Conservation (phyloP, 2,797 vertebrate species). For the Chloroceryle inda region DNA sequence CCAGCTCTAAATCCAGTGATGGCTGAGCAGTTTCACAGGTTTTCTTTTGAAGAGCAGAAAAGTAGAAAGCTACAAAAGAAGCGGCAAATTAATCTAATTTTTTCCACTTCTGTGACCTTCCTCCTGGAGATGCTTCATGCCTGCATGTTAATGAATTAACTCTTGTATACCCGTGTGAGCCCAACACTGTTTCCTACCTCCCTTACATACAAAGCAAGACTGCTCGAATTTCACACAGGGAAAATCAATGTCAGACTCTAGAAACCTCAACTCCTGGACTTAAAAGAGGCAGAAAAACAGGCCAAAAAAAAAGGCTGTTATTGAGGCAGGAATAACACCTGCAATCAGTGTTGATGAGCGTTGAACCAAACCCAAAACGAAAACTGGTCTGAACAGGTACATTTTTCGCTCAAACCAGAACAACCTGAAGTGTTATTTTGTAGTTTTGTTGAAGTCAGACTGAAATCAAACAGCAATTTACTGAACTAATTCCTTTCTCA, state of each 20-base stretch:
- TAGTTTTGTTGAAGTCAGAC: conserved; percentile 20
- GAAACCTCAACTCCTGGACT: neutral
- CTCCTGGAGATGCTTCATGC: neutral
- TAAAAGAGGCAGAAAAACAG: neutral
- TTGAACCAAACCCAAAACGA: neutral
- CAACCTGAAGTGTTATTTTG: conserved; percentile 52
- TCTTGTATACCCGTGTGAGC: neutral
- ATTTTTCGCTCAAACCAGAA: conserved; percentile 54
- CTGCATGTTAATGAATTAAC: conserved; percentile 46
- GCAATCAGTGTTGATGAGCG: neutral
- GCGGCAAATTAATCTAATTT: neutral
- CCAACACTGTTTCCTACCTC: neutral
- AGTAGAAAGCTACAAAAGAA: conserved; percentile 14
- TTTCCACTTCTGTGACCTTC: neutral
- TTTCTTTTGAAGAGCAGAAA: conserved; percentile 47
- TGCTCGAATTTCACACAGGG: neutral
- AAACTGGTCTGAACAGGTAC: conserved; percentile 40
- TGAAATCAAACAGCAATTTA: conserved; percentile 34
- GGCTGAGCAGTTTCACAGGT: conserved; percentile 6
- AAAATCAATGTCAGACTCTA: neutral
- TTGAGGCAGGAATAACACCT: neutral
- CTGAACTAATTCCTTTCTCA: neutral
- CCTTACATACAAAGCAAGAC: neutral
- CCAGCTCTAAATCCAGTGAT: conserved; percentile 8
- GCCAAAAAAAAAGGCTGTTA: neutral